A percentile compares a stretch with the other conserved stretches of the same genome.
phyloP scores from a whole-genome alignment of 2,797 vertebrate genomes.

The Myotis findleyi region DNA sequence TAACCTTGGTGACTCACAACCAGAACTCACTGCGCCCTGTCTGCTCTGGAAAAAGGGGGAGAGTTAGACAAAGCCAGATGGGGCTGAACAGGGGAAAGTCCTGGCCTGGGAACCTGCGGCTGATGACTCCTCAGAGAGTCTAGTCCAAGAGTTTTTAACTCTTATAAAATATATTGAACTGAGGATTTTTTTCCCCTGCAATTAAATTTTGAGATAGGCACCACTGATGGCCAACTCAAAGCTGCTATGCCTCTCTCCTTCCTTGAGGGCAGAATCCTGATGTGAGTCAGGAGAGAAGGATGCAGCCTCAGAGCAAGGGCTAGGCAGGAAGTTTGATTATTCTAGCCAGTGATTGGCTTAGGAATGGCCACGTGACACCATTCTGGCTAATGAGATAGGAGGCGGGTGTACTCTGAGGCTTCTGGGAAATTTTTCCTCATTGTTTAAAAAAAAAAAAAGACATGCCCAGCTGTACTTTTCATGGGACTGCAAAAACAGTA shows the following conservation, averaged over 20 bases:
- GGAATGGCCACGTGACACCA: not conserved
- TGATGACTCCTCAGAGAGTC: not conserved
- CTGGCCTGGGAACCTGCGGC: not conserved
- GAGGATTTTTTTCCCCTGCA: not conserved
- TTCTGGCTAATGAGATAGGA: not conserved
- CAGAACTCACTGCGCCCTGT: not conserved
- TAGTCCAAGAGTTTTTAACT: not conserved
- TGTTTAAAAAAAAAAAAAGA: not conserved
- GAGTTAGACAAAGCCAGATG: not conserved
- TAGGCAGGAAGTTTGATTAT: not conserved
- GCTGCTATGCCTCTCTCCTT: not conserved
- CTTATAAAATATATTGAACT: not conserved
- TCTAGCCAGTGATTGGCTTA: not conserved
- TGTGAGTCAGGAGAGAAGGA: accelerated
- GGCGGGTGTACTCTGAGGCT: not conserved
- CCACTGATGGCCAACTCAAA: not conserved
- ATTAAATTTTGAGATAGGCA: not conserved
- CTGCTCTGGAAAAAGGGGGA: not conserved
- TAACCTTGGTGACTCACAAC: slow-evolving; percentile 49
- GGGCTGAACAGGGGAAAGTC: not conserved
- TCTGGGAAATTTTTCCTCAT: not conserved
- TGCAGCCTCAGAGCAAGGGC: not conserved
- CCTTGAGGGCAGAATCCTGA: not conserved
- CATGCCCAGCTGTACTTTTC: accelerated
- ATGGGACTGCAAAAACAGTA: not conserved